phyloP scores from a whole-genome alignment of 1,140 invertebrate genomes.

The Bombus waltoni region DNA sequence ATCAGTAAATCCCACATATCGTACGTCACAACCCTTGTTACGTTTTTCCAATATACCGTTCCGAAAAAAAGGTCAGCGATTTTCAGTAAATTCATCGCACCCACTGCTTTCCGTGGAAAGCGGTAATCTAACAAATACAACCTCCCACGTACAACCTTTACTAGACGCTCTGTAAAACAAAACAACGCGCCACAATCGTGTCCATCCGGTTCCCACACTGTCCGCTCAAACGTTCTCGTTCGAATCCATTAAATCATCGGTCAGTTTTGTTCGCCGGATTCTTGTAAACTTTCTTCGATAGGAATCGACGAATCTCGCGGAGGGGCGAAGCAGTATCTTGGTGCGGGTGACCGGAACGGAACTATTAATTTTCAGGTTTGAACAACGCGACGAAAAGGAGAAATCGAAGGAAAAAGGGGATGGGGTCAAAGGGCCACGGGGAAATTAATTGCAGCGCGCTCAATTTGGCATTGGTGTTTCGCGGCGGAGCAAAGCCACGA shows the following conservation, averaged over 20 bases:
- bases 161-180: no score
- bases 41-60: no score
- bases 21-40: no score
- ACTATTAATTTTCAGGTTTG: constrained; percentile 22
- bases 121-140: no score
- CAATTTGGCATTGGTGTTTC: constrained; percentile 48
- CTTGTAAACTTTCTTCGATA: not conserved
- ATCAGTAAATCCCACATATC: no score
- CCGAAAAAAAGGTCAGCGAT: no score
- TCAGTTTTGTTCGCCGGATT: not conserved
- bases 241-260: not conserved
- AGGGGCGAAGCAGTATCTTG: no score
- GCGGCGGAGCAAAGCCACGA: constrained; percentile 34
- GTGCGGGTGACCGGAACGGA: not conserved
- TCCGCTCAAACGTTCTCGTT: not conserved
- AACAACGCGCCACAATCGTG: no score
- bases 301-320: no score
- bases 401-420: constrained; percentile 3
- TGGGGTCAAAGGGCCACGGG: constrained; percentile 11
- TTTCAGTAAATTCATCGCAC: no score
- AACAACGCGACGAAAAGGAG: constrained; percentile 1
- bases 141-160: no score
- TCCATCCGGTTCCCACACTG: not conserved
- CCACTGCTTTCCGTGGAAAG: no score
- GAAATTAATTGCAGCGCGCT: constrained; percentile 50